Conservation (phyloP, 92 coral and sea anemone species). For the Montipora capitata region DNA sequence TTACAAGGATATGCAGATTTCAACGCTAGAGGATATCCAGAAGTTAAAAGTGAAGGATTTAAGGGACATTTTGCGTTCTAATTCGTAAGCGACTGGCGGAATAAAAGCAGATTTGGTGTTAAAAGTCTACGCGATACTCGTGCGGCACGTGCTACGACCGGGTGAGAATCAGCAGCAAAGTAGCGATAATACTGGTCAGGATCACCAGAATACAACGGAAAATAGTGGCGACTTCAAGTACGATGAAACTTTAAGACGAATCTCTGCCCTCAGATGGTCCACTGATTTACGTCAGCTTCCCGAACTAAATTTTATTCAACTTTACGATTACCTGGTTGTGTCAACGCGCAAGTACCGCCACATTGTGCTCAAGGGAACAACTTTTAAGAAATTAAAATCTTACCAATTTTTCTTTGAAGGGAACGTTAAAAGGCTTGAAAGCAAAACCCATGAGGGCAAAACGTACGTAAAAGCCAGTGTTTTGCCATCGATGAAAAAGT, state of each 20-base stretch:
- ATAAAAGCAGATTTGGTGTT: slow-evolving; percentile 61
- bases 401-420: no score
- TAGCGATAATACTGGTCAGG: slow-evolving; percentile 21
- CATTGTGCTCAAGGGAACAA: no score
- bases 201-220: slow-evolving; percentile 38
- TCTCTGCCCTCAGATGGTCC: slow-evolving; percentile 71
- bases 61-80: slow-evolving; percentile 48
- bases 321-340: slow-evolving; percentile 71
- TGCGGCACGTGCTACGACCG: slow-evolving; percentile 49
- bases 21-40: slow-evolving; percentile 67
- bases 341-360: slow-evolving; percentile 64
- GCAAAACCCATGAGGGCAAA: no score
- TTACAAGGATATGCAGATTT: slow-evolving; percentile 29
- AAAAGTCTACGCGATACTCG: slow-evolving; percentile 60
- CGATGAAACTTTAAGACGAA: slow-evolving; percentile 31
- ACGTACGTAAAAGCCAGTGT: no score
- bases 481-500: slow-evolving; percentile 53
- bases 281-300: slow-evolving; percentile 63
- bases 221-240: slow-evolving; percentile 43
- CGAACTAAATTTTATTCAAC: slow-evolving; percentile 63
- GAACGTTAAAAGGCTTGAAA: no score
- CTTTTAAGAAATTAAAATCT: no score
- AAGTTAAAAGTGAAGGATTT: slow-evolving; percentile 57
- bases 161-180: slow-evolving; percentile 44
- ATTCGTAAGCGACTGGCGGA: slow-evolving; percentile 65